Evolutionary conservation across 2,888 invertebrate species (phyloP), one percentile per base, ranked within the genome.

Genomic region (Antitype chi): DNA sequence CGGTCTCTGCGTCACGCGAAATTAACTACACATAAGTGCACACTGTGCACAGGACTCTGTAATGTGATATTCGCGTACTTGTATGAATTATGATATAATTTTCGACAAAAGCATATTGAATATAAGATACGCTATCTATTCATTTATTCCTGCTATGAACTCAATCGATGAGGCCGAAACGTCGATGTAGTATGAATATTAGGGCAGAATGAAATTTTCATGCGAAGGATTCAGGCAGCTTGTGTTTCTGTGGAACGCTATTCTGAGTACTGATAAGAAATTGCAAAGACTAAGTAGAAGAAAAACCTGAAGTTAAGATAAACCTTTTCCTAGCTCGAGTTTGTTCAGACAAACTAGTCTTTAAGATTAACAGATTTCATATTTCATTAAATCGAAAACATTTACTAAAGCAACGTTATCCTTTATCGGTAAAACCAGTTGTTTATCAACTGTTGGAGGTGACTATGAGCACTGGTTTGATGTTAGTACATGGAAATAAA

Each of bases 1-100:
- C 79, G 78, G 80, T 81, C 81, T 82, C 84, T 78, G 86, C 89
- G 90, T 91, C 90, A 89, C 85, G 87, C 84, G 70, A 87, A 89
- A 90, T 92, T 89, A 90, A 89, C 87, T 88, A 89, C 80, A 90
- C 78, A 82, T 81, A 89, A 38, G 86, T 88, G 89, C 80, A 90
- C 78, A 83, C 89, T 5, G 86, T 88, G 89, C 80, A 90, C 78
- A 83, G 82, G 80, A 82, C 86, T 87, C 84, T 81, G 85, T 80
- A 74, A 85, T 84, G 76, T 86, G 86, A 85, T 87, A 89, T 82
- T 87, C 73, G 78, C 17, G 60, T 85, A 83, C 47, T 72, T 70
- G 71, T 73, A 80, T 86, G 74, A 76, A 79, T 75, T 76, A 71
- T 76, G 75, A 80, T 87, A 82, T 68, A 63, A 67, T 76, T 67